A percentile compares a stretch with the other conserved stretches of the same genome.
phyloP scores from a whole-genome alignment of 1,140 invertebrate species.

The Caenorhabditis inopinata region DNA sequence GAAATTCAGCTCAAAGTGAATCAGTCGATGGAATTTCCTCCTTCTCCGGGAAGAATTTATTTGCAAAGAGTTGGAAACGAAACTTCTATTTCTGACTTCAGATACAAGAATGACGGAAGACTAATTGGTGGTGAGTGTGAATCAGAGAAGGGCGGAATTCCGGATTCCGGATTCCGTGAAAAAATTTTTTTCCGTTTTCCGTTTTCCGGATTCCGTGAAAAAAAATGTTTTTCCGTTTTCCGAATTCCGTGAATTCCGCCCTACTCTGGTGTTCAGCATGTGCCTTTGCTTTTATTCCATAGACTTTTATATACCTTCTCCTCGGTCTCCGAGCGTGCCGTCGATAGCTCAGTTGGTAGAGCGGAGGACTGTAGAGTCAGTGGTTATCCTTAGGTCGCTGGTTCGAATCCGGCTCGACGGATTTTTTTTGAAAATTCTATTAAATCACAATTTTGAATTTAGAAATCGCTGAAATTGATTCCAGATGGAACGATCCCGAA shows the following conservation, averaged over 20 bases:
- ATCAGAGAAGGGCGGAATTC: too few relatives aligned
- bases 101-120: neutral
- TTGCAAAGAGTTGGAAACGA: slow-evolving; percentile 37
- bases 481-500: neutral
- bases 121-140: slow-evolving; percentile 1
- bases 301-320: too few relatives aligned
- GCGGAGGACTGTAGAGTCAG: slow-evolving; percentile 52
- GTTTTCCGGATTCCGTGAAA: too few relatives aligned
- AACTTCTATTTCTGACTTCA: neutral
- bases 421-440: neutral
- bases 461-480: too few relatives aligned
- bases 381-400: slow-evolving; percentile 57
- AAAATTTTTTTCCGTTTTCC: too few relatives aligned
- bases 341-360: slow-evolving; percentile 55
- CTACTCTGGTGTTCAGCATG: too few relatives aligned
- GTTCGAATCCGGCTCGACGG: slow-evolving; percentile 59
- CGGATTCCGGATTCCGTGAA: too few relatives aligned
- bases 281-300: too few relatives aligned
- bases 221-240: too few relatives aligned
- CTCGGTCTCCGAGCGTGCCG: neutral
- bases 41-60: slow-evolving; percentile 22
- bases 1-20: slow-evolving; percentile 44
- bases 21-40: slow-evolving; percentile 45
- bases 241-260: too few relatives aligned
- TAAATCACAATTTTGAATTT: too few relatives aligned